phyloP scores from a whole-genome alignment of 2,797 vertebrate genomes.

The Parauchenoglanis punctatus region DNA sequence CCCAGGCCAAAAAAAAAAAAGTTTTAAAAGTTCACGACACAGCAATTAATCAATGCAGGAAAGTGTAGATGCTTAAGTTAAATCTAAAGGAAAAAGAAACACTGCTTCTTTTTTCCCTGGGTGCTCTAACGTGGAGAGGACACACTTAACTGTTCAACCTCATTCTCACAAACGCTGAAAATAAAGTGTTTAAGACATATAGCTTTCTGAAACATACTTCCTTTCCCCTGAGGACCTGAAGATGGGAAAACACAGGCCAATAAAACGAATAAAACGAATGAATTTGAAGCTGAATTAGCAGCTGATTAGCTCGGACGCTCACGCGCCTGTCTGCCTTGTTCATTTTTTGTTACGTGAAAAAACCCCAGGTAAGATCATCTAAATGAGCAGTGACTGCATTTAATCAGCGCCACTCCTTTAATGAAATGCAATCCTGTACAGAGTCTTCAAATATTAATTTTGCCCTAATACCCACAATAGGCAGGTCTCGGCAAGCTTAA shows the following conservation, averaged over 20 bases:
- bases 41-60: not conserved
- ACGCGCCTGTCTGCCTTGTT: constrained; percentile 63
- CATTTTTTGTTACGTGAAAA: constrained; percentile 60
- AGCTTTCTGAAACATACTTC: constrained; percentile 16
- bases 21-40: not conserved
- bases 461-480: constrained; percentile 74
- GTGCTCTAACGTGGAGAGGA: constrained; percentile 38
- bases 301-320: constrained; percentile 63
- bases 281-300: constrained; percentile 50
- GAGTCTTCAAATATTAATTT: constrained; percentile 78
- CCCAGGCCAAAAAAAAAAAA: not conserved
- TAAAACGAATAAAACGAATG: constrained; percentile 49
- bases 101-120: not conserved
- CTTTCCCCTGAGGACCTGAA: constrained; percentile 1
- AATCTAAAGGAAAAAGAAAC: constrained; percentile 41
- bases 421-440: constrained; percentile 71
- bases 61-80: not conserved
- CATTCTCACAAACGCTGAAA: constrained; percentile 5
- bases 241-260: constrained; percentile 26
- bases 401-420: constrained; percentile 74
- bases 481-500: constrained; percentile 73
- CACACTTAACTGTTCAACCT: constrained; percentile 24
- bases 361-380: constrained; percentile 63
- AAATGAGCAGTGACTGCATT: constrained; percentile 71
- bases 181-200: not conserved